A percentile compares a stretch with the other conserved stretches of the same genome.
Conservation (phyloP, 2,797 vertebrate genomes). For the Centropyge bicolor region DNA sequence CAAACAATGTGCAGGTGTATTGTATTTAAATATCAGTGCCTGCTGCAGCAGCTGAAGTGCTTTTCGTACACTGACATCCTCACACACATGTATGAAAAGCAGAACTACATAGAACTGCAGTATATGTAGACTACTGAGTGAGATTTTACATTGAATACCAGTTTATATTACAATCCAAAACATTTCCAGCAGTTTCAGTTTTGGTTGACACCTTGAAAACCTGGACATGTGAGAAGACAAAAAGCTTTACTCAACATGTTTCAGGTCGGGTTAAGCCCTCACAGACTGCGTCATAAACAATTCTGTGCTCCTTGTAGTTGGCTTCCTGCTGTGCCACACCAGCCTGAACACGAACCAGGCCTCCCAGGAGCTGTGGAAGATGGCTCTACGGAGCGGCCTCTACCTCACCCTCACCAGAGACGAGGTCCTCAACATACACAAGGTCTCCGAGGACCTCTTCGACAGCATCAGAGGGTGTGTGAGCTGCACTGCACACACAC, state of each 20-base stretch:
- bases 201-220: background rate
- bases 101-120: background rate
- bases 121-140: background rate
- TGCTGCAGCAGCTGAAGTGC: background rate
- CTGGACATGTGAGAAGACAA: background rate
- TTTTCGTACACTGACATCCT: background rate
- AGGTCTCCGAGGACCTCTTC: slow-evolving; percentile 91
- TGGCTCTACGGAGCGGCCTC: slow-evolving; percentile 89
- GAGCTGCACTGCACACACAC: background rate
- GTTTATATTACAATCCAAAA: background rate
- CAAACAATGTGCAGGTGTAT: background rate
- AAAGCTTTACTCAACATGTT: too few species aligned
- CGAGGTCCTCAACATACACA: slow-evolving; percentile 90
- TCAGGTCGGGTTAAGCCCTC: background rate
- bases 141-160: background rate
- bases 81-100: background rate
- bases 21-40: background rate
- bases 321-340: slow-evolving; percentile 93
- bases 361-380: slow-evolving; percentile 92
- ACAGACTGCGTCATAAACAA: background rate
- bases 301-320: slow-evolving; percentile 82
- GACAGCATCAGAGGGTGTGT: slow-evolving; percentile 90
- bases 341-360: slow-evolving; percentile 85
- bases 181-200: background rate
- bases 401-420: slow-evolving; percentile 90